phyloP scores from a whole-genome alignment of 2,113 vertebrate species.

The Paratilapia polleni region DNA sequence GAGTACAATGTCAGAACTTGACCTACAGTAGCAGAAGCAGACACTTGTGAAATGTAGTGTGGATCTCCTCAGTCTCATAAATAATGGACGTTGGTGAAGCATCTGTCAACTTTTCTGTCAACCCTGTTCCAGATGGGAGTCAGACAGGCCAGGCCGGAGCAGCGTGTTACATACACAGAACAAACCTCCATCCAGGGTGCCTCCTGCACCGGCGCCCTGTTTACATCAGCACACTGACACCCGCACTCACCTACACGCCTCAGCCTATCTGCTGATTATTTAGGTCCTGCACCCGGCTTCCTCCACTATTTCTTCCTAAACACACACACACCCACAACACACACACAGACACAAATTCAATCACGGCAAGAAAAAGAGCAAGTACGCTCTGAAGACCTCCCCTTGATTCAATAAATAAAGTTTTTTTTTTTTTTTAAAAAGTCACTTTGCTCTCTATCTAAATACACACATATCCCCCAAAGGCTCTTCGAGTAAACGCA shows the following conservation, averaged over 20 bases:
- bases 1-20: conserved; percentile 51
- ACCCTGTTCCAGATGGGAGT: conserved; percentile 66
- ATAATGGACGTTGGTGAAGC: conserved; percentile 74
- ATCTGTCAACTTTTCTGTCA: conserved; percentile 76
- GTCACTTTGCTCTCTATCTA: conserved; percentile 12
- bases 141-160: conserved; percentile 60
- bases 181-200: conserved; percentile 50
- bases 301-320: neutral
- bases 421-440: neutral
- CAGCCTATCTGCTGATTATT: conserved; percentile 58
- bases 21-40: conserved; percentile 58
- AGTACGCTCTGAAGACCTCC: conserved; percentile 32
- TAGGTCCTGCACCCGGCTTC: conserved; percentile 42
- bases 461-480: conserved; percentile 27
- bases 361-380: conserved; percentile 15
- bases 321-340: too few species aligned
- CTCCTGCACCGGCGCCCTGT: conserved; percentile 51
- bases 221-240: conserved; percentile 63
- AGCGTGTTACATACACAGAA: conserved; percentile 57
- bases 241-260: conserved; percentile 60
- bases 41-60: conserved; percentile 51
- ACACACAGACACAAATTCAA: conserved; percentile 30
- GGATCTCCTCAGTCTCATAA: conserved; percentile 71
- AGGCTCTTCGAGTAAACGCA: conserved; percentile 10
- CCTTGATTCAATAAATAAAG: conserved; percentile 46